A percentile compares a stretch with the other conserved stretches of the same genome.
Evolutionary conservation across 2,888 invertebrate genomes (phyloP).

Genomic region (Athalia rosae): DNA sequence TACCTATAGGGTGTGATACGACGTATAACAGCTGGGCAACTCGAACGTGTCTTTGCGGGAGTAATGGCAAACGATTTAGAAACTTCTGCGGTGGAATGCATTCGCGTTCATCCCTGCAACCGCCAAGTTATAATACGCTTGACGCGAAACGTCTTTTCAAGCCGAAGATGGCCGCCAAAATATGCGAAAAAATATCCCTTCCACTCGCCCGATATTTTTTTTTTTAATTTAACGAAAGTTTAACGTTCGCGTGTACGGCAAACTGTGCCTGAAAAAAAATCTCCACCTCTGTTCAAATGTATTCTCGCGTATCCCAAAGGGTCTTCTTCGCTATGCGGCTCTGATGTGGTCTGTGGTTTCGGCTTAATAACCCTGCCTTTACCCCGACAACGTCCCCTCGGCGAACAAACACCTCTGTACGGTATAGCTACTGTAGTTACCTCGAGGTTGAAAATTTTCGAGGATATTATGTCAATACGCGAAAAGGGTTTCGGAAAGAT

Average conservation of each 20-base stretch:
- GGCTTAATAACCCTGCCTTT: constrained; percentile 71
- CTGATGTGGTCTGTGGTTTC: constrained; percentile 72
- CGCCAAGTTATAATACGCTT: neutral
- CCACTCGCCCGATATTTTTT: no score
- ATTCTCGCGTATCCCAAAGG: constrained; percentile 19
- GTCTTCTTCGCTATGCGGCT: constrained; percentile 60
- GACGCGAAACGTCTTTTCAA: neutral
- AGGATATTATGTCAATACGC: constrained; percentile 22
- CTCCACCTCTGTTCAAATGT: neutral
- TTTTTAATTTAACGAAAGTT: neutral
- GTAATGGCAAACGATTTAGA: constrained; percentile 26
- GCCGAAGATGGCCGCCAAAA: neutral
- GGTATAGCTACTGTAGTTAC: neutral
- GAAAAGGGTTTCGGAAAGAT: neutral
- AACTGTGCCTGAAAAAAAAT: neutral
- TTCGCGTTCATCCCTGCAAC: neutral
- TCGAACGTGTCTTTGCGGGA: neutral
- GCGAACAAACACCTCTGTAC: constrained; percentile 35
- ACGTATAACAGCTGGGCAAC: constrained; percentile 4
- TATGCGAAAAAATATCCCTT: neutral
- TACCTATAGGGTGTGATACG: constrained; percentile 31
- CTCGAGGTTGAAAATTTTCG: constrained; percentile 31
- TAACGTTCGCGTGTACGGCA: neutral
- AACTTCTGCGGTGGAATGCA: neutral
- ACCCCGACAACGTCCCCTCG: constrained; percentile 61